Conservation (phyloP, 2,888 invertebrate genomes). For the Catocala nupta region DNA sequence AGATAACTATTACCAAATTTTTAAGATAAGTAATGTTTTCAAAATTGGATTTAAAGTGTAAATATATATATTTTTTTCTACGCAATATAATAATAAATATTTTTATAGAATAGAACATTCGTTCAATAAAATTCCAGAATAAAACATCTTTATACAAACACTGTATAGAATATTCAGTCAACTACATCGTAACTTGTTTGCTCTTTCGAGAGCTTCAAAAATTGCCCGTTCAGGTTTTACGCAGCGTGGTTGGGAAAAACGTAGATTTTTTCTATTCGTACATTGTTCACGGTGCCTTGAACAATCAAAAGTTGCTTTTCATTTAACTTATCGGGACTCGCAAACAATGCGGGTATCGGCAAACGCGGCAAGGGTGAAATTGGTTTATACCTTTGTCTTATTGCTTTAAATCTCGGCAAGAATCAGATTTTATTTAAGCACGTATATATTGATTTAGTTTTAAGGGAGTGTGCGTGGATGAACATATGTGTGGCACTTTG, state of each 20-base stretch:
- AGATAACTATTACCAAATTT: too few species aligned
- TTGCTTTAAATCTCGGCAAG: slow-evolving; percentile 60
- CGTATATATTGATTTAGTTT: slow-evolving; percentile 7
- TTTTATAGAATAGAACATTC: background rate
- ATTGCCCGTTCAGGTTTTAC: slow-evolving; percentile 54
- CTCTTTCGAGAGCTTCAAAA: slow-evolving; percentile 50
- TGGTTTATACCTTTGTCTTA: slow-evolving; percentile 74
- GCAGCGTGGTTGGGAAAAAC: slow-evolving; percentile 11
- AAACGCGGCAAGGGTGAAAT: slow-evolving; percentile 60
- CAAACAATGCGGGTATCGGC: slow-evolving; percentile 68
- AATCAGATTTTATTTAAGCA: slow-evolving; percentile 46
- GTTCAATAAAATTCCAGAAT: slow-evolving; percentile 5
- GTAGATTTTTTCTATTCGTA: slow-evolving; percentile 40
- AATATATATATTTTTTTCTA: too few species aligned
- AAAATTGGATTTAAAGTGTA: too few species aligned
- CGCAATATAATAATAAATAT: background rate
- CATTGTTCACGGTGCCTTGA: slow-evolving; percentile 57
- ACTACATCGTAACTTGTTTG: slow-evolving; percentile 57
- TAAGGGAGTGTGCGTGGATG: background rate
- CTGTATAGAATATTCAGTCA: slow-evolving; percentile 39
- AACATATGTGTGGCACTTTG: too few species aligned
- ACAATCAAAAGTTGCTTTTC: slow-evolving; percentile 78
- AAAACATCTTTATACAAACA: slow-evolving; percentile 21
- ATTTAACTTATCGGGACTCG: slow-evolving; percentile 70
- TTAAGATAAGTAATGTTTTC: too few species aligned